Evolutionary conservation across 2,797 vertebrate genomes (phyloP), one percentile per base, ranked within the genome.

Genomic region (Enteromius anoplus): DNA sequence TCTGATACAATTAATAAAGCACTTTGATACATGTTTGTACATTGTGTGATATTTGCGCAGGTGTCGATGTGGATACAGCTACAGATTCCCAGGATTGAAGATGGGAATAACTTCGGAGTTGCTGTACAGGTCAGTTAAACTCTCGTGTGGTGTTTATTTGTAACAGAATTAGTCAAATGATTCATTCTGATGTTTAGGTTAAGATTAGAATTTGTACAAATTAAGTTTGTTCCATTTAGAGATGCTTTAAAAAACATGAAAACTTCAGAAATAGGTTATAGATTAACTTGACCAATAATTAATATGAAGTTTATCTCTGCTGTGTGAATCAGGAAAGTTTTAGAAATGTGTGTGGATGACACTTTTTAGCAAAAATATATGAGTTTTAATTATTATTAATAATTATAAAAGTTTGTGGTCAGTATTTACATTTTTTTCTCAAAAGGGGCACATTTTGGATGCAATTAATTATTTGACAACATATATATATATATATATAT

Each of bases 91-190:
- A 95, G 90, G 88, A 96, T 98, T 88, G 96, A 98, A 81, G 97
- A 98, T 37, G 97, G 97, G 0, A 96, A 98, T 90, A 98, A 98
- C 90, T 98, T 98, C 85, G 97, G 97, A 10, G 97, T 98, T 45
- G 95, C 96, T 2, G 96, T 98, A 12, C 97, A 98, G 96, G 97
- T 98, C 7, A 72, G 92, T 84, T 19, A 26, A 3, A 32, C 49
- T 14, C 60, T 64, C 6, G n/a, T 23, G 55, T n/a, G 3, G n/a
- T 11, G 9, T 21, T 53, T 53, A 53, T 19, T 58, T 19, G 29
- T 12, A 26, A 14, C 47, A 34, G 21, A 53, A 34, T 23, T 69
- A 42, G 37, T 23, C 34, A 73, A 53, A 42, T 47, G 3, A 58
- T 58, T n/a, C 0, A n/a, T 23, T 58, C 9, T 23, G 11, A 23